A percentile compares a stretch with the other conserved stretches of the same genome.
These are phyloP conservation scores for Clinocottus analis DNA, from an alignment of 2,113 vertebrate species.

Conservation along the genomic window DNA sequence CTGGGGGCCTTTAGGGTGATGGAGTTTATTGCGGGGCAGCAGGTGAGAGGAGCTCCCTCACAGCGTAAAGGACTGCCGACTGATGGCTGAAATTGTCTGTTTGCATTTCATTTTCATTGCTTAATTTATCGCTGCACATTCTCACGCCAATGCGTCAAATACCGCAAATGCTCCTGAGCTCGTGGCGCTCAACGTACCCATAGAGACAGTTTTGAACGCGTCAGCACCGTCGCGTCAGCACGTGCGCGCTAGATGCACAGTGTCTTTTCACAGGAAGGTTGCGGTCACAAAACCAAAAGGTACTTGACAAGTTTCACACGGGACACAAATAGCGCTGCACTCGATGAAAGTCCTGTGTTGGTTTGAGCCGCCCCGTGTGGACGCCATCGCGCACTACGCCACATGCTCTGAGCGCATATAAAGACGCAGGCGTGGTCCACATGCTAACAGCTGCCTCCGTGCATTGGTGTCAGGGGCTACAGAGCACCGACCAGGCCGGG, in stretches of 20 bases:
- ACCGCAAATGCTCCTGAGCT: not conserved
- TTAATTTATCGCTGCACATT: not conserved
- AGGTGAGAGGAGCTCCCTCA: constrained; percentile 32
- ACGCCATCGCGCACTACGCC: too few relatives aligned
- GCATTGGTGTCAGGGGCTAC: too few relatives aligned
- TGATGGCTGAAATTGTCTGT: constrained; percentile 25
- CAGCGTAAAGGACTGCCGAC: not conserved
- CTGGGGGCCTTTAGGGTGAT: constrained; percentile 54
- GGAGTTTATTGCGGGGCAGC: constrained; percentile 59
- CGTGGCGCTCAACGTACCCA: not conserved
- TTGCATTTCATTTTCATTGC: not conserved
- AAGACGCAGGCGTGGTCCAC: not conserved
- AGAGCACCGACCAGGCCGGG: not conserved
- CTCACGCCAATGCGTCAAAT: not conserved
- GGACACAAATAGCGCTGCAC: not conserved
- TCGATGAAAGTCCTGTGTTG: not conserved
- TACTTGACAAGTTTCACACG: too few relatives aligned
- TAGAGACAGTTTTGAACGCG: not conserved
- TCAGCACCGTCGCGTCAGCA: not conserved
- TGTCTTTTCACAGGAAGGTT: not conserved
- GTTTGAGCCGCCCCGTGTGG: not conserved
- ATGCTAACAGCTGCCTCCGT: too few relatives aligned
- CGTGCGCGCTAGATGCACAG: not conserved
- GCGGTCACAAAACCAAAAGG: too few relatives aligned
- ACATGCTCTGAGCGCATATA: not conserved